Evolutionary conservation across 2,888 invertebrate genomes (phyloP), one percentile per base, ranked within the genome.

Genomic region (Lordiphosa fenestrarum): DNA sequence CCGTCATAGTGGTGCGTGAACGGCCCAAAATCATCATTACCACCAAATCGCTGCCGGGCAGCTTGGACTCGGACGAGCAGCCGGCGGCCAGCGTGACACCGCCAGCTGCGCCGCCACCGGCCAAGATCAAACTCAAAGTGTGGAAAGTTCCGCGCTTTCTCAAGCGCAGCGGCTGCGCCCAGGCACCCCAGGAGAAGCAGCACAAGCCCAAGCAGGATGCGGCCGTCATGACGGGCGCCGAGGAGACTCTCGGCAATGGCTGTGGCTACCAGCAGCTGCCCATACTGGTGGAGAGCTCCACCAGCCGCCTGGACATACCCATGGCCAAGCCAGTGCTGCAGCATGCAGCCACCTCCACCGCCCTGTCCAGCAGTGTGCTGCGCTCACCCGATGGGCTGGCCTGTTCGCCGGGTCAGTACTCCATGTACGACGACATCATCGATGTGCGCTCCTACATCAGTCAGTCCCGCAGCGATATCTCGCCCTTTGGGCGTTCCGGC

Each of bases 41-140:
- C 88, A 95, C 95, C 48, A 95, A 93, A 85, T 95, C 95, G 56
- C 88, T 96, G 84, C 96, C 96, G 0, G 95, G 95, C 85, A 95
- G 95, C 82, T 90, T 96, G 80, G 95, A 95, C 84, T 94, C 94
- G 0, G 94, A 95, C 67, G 94, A 95, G 63, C 92, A 92, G 67
- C 69, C 68, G 12, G 40, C 51, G 2, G 21, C 15, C 3, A 51
- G 49, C 9, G 66, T 59, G 6, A 50, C 39, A 10, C 64, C 91
- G 44, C 89, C 41, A 5, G 37, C 37, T 3, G 52, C 23, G 23
- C 37, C 10, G 71, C 73, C 42, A 91, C 90, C n/a, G 5, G 15
- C 12, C 12, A 83, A 73, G 55, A 66, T 76, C 12, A 70, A 72
- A 86, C 78, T 93, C 66, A 93, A 92, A 86, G 92, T 92, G 70